Percentiles rank a stretch among this genome's conserved stretches.
phyloP scores from a whole-genome alignment of 2,797 vertebrate genomes.

The Schizopygopsis pylzovi region DNA sequence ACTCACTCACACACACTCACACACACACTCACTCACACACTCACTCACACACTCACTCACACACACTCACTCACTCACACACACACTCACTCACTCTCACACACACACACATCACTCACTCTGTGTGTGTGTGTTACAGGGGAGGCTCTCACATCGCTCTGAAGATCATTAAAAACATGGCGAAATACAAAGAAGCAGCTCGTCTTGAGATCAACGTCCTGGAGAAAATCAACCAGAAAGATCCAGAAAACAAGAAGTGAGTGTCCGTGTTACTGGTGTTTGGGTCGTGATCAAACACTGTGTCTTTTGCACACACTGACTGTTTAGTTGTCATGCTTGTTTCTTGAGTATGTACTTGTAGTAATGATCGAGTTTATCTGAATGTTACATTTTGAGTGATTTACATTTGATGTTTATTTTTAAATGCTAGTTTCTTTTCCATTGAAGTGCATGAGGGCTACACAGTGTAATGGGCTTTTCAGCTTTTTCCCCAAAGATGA shows the following conservation, averaged over 20 bases:
- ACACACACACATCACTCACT: too few relatives aligned
- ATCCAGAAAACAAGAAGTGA: conserved; percentile 89
- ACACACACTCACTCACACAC: too few relatives aligned
- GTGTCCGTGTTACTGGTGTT: conserved; percentile 55
- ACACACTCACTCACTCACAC: too few relatives aligned
- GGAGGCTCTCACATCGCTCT: conserved; percentile 79
- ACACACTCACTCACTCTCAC: too few relatives aligned
- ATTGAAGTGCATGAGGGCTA: background rate
- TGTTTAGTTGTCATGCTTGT: background rate
- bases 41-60: too few relatives aligned
- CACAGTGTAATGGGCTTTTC: too few relatives aligned
- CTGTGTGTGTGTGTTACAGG: conserved; percentile 13
- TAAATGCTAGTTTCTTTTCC: too few relatives aligned
- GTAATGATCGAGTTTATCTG: too few relatives aligned
- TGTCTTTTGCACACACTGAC: background rate
- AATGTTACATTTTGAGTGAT: too few relatives aligned
- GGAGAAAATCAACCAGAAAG: conserved; percentile 89
- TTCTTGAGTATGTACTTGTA: background rate
- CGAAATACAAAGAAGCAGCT: conserved; percentile 94
- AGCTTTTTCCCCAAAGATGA: background rate
- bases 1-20: too few relatives aligned
- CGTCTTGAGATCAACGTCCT: conserved; percentile 92
- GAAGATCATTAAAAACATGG: conserved; percentile 96
- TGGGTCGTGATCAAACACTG: too few relatives aligned
- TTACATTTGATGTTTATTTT: too few relatives aligned